Evolutionary conservation across 2,113 vertebrate species (phyloP), one percentile per base, ranked within the genome.

Genomic region (Tricholaema leucomelas): DNA sequence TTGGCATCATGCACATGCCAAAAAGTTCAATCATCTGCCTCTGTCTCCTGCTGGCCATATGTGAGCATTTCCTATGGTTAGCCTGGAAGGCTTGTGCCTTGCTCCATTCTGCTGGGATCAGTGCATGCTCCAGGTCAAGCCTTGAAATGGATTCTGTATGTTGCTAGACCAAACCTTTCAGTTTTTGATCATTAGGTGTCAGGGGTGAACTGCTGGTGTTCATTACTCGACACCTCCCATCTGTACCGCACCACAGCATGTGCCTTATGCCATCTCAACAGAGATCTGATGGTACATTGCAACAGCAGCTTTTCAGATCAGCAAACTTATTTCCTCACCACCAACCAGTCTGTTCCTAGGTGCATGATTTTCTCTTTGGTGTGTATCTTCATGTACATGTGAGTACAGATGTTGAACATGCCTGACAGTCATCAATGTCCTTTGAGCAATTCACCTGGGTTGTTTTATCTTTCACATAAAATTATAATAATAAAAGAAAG

Each of bases 1-100:
- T 27, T 71, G n/a, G 16, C 20, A 56, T 66, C 42, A 65, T 31
- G 31, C 52, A 73, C 69, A 28, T 19, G 35, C 19, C 55, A 67
- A 75, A 83, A 82, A 67, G 40, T 46, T 77, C 35, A 65, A 4
- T 35, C 11, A 2, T 72, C 75, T 59, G 48, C 48, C 74, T 82
- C 19, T 56, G 19, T 90, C 85, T 94, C 80, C 93, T 95, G 88
- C 54, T 87, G 61, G 65, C 89, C 96, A 96, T 38, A 96, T 96
- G 94, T 90, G 80, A 94, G 74, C 54, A 54, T 88, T 92, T 92
- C 81, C 81, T 95, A 74, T 52, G 66, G 64, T 23, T 42, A 77
- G 78, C 65, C 80, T 86, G 84, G 91, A 90, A 82, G 75, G 28
- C 14, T 44, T 88, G 16, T 75, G 85, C 59, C 65, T 88, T 73